Evolutionary conservation across 2,888 invertebrate genomes (phyloP).

Genomic region (Tetragonisca angustula): DNA sequence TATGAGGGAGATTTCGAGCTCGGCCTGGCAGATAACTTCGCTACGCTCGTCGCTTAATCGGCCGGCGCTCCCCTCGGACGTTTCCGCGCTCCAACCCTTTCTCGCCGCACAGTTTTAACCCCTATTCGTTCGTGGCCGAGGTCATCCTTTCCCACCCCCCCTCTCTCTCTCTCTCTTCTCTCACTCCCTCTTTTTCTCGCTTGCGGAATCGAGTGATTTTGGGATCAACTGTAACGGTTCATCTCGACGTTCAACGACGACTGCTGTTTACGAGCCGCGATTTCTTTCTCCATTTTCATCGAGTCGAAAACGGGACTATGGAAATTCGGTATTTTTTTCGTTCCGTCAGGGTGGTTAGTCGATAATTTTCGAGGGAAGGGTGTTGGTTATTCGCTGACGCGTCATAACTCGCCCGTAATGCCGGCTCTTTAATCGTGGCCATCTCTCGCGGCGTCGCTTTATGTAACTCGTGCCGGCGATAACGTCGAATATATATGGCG

Average conservation of each 20-base stretch:
- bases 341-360: neutral
- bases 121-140: slow-evolving; percentile 29
- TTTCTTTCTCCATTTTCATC: slow-evolving; percentile 25
- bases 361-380: neutral
- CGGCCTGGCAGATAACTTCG: slow-evolving; percentile 78
- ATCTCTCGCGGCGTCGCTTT: neutral
- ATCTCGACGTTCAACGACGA: slow-evolving; percentile 5
- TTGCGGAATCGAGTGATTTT: slow-evolving; percentile 66
- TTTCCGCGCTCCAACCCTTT: slow-evolving; percentile 53
- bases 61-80: slow-evolving; percentile 27
- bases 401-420: slow-evolving; percentile 29
- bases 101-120: slow-evolving; percentile 46
- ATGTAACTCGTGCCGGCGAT: neutral
- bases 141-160: neutral
- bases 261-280: slow-evolving; percentile 45
- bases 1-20: slow-evolving; percentile 80
- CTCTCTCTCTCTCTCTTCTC: neutral
- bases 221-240: slow-evolving; percentile 55
- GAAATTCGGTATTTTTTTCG: slow-evolving; percentile 4
- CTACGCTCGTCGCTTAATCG: slow-evolving; percentile 72
- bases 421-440: neutral
- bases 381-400: slow-evolving; percentile 14
- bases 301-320: slow-evolving; percentile 5
- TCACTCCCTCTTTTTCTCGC: neutral
- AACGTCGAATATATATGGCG: slow-evolving; percentile 5